Conservation (phyloP, 2,797 vertebrate genomes). For the Zonotrichia albicollis region DNA sequence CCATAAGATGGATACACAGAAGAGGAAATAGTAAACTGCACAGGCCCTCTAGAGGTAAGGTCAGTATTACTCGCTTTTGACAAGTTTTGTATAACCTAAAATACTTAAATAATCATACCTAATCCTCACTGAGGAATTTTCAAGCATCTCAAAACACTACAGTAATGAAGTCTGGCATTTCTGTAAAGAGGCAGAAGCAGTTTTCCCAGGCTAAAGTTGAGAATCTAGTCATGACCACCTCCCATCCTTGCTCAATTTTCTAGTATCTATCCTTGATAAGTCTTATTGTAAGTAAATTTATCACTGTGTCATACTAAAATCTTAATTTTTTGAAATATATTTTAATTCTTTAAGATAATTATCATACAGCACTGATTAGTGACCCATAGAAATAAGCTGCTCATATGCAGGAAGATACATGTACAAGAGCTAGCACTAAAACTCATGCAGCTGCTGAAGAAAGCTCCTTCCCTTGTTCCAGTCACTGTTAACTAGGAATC, state of each 20-base stretch:
- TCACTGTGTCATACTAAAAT: not conserved
- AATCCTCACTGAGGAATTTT: not conserved
- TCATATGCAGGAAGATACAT: not conserved
- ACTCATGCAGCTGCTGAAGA: not conserved
- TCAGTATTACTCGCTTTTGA: not conserved
- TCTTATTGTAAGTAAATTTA: not conserved
- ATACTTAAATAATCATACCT: not conserved
- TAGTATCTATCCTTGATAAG: not conserved
- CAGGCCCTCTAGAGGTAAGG: not conserved
- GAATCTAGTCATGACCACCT: not conserved
- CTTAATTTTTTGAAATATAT: not conserved
- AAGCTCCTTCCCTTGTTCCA: not conserved
- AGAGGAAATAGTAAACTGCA: not conserved
- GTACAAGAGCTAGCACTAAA: not conserved
- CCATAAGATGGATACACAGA: not conserved
- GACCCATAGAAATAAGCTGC: not conserved
- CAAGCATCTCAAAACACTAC: not conserved
- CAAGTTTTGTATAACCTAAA: not conserved
- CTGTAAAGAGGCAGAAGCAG: not conserved
- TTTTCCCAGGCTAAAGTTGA: not conserved
- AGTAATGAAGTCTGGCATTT: not conserved
- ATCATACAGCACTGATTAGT: not conserved
- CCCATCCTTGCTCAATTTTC: not conserved
- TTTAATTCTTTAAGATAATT: not conserved
- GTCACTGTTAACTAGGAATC: not conserved